A percentile compares a stretch with the other conserved stretches of the same genome.
phyloP scores from a whole-genome alignment of 2,888 invertebrate genomes.

The Leptinotarsa peninsularis region DNA sequence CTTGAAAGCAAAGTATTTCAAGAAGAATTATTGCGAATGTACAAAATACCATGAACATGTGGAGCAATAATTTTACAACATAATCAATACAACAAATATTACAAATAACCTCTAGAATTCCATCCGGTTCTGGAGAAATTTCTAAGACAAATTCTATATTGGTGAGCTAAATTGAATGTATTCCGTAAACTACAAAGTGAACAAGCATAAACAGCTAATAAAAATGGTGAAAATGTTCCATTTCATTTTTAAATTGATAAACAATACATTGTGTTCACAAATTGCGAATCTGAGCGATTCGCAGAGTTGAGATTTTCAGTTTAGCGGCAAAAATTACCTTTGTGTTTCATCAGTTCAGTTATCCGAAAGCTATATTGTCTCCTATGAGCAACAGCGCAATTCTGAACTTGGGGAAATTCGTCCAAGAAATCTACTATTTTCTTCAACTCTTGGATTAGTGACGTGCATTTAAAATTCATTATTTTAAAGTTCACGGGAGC shows the following conservation, averaged over 20 bases:
- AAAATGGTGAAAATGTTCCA: constrained; percentile 44
- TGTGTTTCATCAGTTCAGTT: constrained; percentile 31
- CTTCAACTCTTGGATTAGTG: constrained; percentile 16
- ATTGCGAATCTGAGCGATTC: constrained; percentile 43
- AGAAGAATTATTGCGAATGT: constrained; percentile 42
- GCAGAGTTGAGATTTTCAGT: constrained; percentile 28
- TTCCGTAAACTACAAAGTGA: constrained; percentile 53
- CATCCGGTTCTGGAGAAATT: constrained; percentile 50
- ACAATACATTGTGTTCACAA: constrained; percentile 40
- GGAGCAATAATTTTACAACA: constrained; percentile 52
- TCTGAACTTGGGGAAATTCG: constrained; percentile 38
- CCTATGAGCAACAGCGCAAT: constrained; percentile 55
- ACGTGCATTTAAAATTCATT: constrained; percentile 21
- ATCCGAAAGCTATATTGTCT: constrained; percentile 54
- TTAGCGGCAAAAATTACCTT: constrained; percentile 30
- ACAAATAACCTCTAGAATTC: constrained; percentile 54
- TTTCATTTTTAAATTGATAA: constrained; percentile 39
- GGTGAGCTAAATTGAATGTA: constrained; percentile 57
- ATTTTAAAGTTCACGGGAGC: constrained; percentile 1
- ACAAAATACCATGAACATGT: constrained; percentile 42
- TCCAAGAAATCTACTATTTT: constrained; percentile 25
- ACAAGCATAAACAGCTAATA: constrained; percentile 54
- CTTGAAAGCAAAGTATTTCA: constrained; percentile 32
- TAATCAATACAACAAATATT: constrained; percentile 45
- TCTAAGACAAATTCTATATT: constrained; percentile 54